Base-by-base conservation (phyloP, 2,797 vertebrate genomes). In the Carcharodon carcharias region DNA sequence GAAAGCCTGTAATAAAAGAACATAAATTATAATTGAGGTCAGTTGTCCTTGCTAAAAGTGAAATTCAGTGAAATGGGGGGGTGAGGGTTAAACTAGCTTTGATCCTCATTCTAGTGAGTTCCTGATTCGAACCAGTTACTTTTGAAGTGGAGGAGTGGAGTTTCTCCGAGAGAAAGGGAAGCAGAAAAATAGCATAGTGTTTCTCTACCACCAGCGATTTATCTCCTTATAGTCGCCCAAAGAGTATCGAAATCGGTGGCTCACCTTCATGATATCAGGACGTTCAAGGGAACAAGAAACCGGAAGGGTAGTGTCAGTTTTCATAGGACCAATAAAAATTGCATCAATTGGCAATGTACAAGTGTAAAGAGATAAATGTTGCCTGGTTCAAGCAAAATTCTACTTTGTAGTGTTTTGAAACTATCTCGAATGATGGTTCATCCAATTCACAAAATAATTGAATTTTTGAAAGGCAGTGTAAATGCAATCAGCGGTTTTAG, bases 1-100 rank as follows among this genome's bases (percentile, higher is more conserved):
- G 98, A 97, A 96, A 99, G 97, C 96, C 99, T 99, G 88, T 80
- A 87, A 96, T 71, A 96, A 96, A 96, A 4, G 0, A 77, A 58
- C 6, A 89, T 3, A 11, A 12, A 50, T 50, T 45, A 50, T 50
- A 77, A 77, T 14, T 16, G 92, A 96, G 67, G 63, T 1, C 0
- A 73, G 40, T 87, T 0, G 3, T 96, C 8, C 14, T 95, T 58
- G 77, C 35, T 96, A 96, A 82, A 89, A 40, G 9, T 21, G 31
- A 85, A 96, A 77, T 91, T 0, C 0, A 89, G 61, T 23, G 3
- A 1, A 58, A 85, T 85, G 82, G 82, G 82, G 82, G 31, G 31
- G 11, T 16, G 54, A 26, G 31, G 28, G 21, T 1, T 45, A 35
- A 61, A 77, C 35, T 14, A 18, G 31, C 3, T n/a, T 40, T 5